Evolutionary conservation across 1,140 invertebrate genomes (phyloP).

Genomic region (Trichogramma pretiosum): DNA sequence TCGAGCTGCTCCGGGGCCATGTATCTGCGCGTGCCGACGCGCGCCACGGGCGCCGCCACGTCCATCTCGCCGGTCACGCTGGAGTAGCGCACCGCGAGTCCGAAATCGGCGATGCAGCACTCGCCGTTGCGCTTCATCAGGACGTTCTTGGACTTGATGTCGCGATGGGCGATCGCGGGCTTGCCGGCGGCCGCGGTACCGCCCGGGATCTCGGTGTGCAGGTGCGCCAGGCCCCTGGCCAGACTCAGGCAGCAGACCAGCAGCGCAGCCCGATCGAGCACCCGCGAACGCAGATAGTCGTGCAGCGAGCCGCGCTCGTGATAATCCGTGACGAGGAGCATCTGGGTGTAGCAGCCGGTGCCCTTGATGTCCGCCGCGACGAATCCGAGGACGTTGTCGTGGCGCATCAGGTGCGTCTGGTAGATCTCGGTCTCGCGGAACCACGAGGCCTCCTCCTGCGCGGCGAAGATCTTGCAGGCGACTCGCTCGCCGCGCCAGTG

Average conservation of each 20-base stretch:
- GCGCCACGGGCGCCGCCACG: slow-evolving; percentile 69
- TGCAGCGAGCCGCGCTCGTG: slow-evolving; percentile 82
- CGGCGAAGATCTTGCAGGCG: slow-evolving; percentile 85
- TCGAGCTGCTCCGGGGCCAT: slow-evolving; percentile 89
- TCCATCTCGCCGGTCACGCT: slow-evolving; percentile 75
- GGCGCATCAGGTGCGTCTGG: slow-evolving; percentile 81
- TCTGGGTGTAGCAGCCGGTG: slow-evolving; percentile 63
- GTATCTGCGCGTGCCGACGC: slow-evolving; percentile 76
- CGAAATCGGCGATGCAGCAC: slow-evolving; percentile 92
- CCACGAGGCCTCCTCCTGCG: slow-evolving; percentile 82
- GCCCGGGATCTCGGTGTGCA: slow-evolving; percentile 88
- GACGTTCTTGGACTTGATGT: slow-evolving; percentile 94
- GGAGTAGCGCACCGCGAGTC: slow-evolving; percentile 79
- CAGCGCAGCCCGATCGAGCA: slow-evolving; percentile 58
- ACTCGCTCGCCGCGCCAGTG: slow-evolving; percentile 78
- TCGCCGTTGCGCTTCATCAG: slow-evolving; percentile 85
- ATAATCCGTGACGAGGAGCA: slow-evolving; percentile 84
- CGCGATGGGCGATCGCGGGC: slow-evolving; percentile 85
- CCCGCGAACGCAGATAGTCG: slow-evolving; percentile 73
- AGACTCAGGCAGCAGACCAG: slow-evolving; percentile 65
- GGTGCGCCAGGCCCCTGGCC: slow-evolving; percentile 73
- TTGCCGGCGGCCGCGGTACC: slow-evolving; percentile 85
- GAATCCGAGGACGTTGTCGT: slow-evolving; percentile 88
- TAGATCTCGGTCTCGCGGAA: slow-evolving; percentile 86
- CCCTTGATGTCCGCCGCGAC: slow-evolving; percentile 75